A percentile compares a stretch with the other conserved stretches of the same genome.
These are phyloP conservation scores for Tribolium freemani DNA, from an alignment of 2,888 invertebrate species.

Conservation along the genomic window DNA sequence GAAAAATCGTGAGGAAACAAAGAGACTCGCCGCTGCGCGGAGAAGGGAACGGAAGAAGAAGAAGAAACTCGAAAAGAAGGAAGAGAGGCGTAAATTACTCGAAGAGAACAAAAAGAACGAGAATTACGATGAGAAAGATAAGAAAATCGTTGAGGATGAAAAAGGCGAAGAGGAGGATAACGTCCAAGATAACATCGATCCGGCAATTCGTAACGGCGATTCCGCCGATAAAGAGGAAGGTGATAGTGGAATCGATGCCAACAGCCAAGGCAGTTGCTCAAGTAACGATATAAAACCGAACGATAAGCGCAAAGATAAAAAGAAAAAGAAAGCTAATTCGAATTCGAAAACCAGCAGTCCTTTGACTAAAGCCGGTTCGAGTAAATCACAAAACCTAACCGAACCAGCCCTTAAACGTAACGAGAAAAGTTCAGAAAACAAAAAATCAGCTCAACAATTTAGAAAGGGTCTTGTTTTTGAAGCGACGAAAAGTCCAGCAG, in stretches of 20 bases:
- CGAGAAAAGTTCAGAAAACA: constrained; percentile 49
- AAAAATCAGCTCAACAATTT: constrained; percentile 40
- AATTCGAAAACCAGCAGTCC: constrained; percentile 45
- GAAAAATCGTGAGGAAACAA: constrained; percentile 90
- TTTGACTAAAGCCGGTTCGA: constrained; percentile 52
- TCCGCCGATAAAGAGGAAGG: constrained; percentile 82
- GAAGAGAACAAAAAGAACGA: constrained; percentile 83
- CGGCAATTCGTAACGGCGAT: constrained; percentile 63
- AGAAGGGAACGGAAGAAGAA: constrained; percentile 95
- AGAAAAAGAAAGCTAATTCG: constrained; percentile 70
- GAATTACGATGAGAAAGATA: constrained; percentile 74
- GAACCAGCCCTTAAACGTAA: constrained; percentile 42
- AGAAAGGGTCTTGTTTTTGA: constrained; percentile 78
- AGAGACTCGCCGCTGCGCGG: constrained; percentile 91
- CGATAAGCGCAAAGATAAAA: constrained; percentile 76
- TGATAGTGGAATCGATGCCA: constrained; percentile 91
- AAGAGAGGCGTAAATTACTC: constrained; percentile 84
- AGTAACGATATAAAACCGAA: constrained; percentile 85
- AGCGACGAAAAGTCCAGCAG: constrained; percentile 78
- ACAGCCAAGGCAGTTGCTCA: constrained; percentile 90
- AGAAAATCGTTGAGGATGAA: constrained; percentile 73
- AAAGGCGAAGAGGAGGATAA: constrained; percentile 74
- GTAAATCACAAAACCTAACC: constrained; percentile 45
- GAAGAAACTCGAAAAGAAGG: constrained; percentile 95
- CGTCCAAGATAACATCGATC: constrained; percentile 60